These are phyloP conservation scores for Odontamblyopus rebecca DNA, from an alignment of 2,797 vertebrate genomes.

Conservation along the genomic window DNA sequence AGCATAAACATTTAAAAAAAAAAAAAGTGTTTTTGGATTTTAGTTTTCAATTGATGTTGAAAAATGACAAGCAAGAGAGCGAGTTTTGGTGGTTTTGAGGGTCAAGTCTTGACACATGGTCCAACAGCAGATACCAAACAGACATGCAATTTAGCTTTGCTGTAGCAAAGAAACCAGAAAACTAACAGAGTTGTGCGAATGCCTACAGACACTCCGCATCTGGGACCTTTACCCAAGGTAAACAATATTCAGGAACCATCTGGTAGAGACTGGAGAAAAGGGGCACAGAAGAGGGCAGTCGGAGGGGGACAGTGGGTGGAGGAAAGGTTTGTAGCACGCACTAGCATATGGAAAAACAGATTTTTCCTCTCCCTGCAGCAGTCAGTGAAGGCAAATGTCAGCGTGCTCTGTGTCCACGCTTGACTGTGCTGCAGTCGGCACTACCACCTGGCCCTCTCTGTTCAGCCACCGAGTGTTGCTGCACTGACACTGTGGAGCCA, in stretches of 20 bases:
- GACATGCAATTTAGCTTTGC: constrained; percentile 39
- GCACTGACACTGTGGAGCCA: constrained; percentile 87
- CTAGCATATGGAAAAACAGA: constrained; percentile 99
- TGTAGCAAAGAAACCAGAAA: constrained; percentile 64
- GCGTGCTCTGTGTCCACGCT: constrained; percentile 88
- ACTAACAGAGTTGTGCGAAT: constrained; percentile 67
- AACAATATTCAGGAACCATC: constrained; percentile 98
- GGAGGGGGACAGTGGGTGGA: constrained; percentile 79
- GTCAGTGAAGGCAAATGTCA: constrained; percentile 91
- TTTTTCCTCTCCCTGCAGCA: constrained; percentile 97
- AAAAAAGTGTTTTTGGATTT: constrained; percentile 7
- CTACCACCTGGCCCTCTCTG: constrained; percentile 99
- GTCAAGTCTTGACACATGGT: background rate
- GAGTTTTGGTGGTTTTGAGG: background rate
- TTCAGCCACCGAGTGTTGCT: constrained; percentile 95
- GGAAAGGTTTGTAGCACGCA: constrained; percentile 83
- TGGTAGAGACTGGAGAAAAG: constrained; percentile 86
- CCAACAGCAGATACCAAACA: constrained; percentile 6
- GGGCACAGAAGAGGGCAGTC: constrained; percentile 61
- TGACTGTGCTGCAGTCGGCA: constrained; percentile 90
- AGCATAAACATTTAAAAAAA: background rate
- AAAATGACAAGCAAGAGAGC: background rate
- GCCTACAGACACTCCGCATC: constrained; percentile 83
- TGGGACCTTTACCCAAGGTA: constrained; percentile 94
- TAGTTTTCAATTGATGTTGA: background rate